phyloP scores from a whole-genome alignment of 2,113 vertebrate species.

The Rhinoderma darwinii region DNA sequence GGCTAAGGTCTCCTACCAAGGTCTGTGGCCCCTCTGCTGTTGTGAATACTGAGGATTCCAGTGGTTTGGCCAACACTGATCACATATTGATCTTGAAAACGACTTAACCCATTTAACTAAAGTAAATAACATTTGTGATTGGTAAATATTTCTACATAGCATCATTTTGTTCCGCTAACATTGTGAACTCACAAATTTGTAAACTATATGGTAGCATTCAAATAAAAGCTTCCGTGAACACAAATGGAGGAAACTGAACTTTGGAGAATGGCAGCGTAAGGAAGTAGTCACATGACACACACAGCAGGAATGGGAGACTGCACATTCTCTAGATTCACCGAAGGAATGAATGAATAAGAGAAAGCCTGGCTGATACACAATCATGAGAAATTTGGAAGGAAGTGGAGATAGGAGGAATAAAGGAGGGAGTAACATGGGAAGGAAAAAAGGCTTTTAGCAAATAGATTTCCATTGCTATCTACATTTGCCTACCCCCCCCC shows the following conservation, averaged over 20 bases:
- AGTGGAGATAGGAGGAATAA: conserved; percentile 46
- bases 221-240: background rate
- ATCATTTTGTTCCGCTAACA: background rate
- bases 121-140: too few relatives aligned
- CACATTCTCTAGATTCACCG: background rate
- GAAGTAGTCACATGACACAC: conserved; percentile 5
- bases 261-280: background rate
- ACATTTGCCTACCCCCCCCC: conserved; percentile 38
- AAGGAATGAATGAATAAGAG: conserved; percentile 28
- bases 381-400: conserved; percentile 49
- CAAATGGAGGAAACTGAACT: conserved; percentile 32
- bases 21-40: too few relatives aligned
- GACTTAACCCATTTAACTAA: too few relatives aligned
- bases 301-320: conserved; percentile 18
- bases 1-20: too few relatives aligned
- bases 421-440: conserved; percentile 38
- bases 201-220: background rate
- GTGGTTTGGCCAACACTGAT: too few relatives aligned
- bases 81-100: too few relatives aligned
- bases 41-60: too few relatives aligned
- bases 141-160: too few relatives aligned
- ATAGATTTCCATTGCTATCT: conserved; percentile 10
- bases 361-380: conserved; percentile 41
- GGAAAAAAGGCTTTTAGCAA: conserved; percentile 27
- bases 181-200: background rate